Base-by-base conservation (phyloP, 2,113 vertebrate species). In the Brachionichthys hirsutus region DNA sequence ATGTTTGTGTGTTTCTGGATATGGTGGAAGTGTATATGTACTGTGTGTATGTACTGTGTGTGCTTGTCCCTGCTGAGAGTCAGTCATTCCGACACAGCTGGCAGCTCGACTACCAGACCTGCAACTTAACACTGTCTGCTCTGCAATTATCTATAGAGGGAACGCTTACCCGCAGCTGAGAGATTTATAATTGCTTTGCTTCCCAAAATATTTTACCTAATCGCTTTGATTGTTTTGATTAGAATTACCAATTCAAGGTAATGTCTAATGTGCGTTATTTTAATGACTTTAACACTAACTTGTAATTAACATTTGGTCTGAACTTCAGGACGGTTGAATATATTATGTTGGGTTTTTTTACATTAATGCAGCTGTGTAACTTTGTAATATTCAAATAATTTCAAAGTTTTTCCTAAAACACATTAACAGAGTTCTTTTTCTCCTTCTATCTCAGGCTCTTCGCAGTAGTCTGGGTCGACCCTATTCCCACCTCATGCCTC, bases 401-500 rank as follows among this genome's bases (percentile, higher is more conserved):
- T 68, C 3, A 30, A 8, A 9, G 20, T 54, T 65, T 9, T 1
- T 44, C 45, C 8, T 7, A 38, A 58, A 58, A 36, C 30, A 43
- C 12, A n/a, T n/a, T 24, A 19, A 41, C 17, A 47, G 12, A 55
- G 35, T 42, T 54, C 43, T 54, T 20, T 71, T 41, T 34, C 54
- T 72, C 44, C 35, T 22, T 77, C 42, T 40, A 22, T 42, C 68
- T 70, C 46, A 56, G 38, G 40, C 60, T 54, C 42, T 78, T 76
- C 75, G 67, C 61, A 62, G 53, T 83, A 61, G 67, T 46, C 44
- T 70, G 47, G 76, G 66, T 68, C 72, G 80, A 91, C 88, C 83
- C 81, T 78, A 61, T 87, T 77, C 84, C 80, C 81, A 90, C 89
- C 88, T 84, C 81, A 81, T 67, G 79, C 70, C 77, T 85, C 78